Evolutionary conservation across 2,113 vertebrate genomes (phyloP), one percentile per base, ranked within the genome.

Genomic region (Dasyornis broadbenti): DNA sequence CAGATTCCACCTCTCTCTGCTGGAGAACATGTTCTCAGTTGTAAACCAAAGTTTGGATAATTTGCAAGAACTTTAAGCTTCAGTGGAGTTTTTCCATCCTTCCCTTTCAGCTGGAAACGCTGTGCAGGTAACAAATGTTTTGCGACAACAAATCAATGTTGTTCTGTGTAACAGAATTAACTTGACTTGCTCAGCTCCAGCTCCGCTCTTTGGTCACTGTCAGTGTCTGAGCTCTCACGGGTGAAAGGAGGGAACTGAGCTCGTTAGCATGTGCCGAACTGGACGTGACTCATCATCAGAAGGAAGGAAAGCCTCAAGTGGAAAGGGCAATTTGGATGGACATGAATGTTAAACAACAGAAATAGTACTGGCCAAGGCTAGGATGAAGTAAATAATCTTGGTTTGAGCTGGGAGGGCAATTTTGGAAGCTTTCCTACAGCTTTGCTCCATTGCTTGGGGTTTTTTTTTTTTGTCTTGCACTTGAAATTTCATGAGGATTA

Each of bases 121-220:
- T 47, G 83, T 8, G 70, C 73, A 63, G 75, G 86, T 88, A 83
- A 66, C 92, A 92, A 91, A 94, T 68, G 81, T 57, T 77, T 79
- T 27, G 50, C 0, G 94, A 95, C 96, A 96, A 91, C 68, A 97
- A 97, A 98, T 98, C 98, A 95, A 98, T 98, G 97, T 20, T 72
- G 37, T 63, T 89, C 89, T 65, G 94, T 97, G 98, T 97, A 98
- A 97, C 94, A 97, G 96, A 95, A 97, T 96, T 92, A 89, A 31
- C 90, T 86, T 21, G 8, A 24, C 27, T 70, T 9, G n/a, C 92
- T 35, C 45, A 71, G 96, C 95, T 95, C 70, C 92, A 90, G 95
- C 39, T 89, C 73, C 37, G 95, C 97, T 97, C 97, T 96, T 87
- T 97, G 96, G 87, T 96, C 94, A 61, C 96, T 97, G 98, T 97